A percentile compares a stretch with the other conserved stretches of the same genome.
Conservation (phyloP, 1,140 invertebrate genomes). For the Chrysomallon squamiferum region DNA sequence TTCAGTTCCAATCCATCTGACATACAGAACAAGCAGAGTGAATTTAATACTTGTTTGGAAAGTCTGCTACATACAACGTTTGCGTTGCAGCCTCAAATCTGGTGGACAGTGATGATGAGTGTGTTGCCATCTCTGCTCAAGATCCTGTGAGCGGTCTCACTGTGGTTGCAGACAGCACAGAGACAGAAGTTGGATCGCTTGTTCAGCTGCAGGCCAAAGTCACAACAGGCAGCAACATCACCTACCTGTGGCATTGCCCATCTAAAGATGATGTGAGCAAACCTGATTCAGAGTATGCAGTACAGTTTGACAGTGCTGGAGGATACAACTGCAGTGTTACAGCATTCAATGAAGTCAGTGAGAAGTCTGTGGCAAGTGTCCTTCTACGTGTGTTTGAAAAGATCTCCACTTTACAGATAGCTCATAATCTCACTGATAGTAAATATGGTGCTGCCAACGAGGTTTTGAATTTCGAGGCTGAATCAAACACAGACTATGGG, state of each 20-base stretch:
- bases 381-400: slow-evolving; percentile 19
- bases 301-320: slow-evolving; percentile 16
- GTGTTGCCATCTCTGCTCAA: background rate
- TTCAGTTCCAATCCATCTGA: no score
- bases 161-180: background rate
- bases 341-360: slow-evolving; percentile 30
- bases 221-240: slow-evolving; percentile 1
- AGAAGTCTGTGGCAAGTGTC: background rate
- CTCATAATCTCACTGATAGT: slow-evolving; percentile 3
- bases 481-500: slow-evolving; percentile 18
- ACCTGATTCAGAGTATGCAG: background rate
- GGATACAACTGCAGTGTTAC: slow-evolving; percentile 22
- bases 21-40: slow-evolving; percentile 9
- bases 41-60: slow-evolving; percentile 5
- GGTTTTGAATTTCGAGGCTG: slow-evolving; percentile 4
- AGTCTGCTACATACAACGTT: slow-evolving; percentile 11
- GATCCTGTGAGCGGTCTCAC: background rate
- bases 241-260: slow-evolving; percentile 9
- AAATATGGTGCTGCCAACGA: slow-evolving; percentile 16
- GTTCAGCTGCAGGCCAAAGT: background rate
- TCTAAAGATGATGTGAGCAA: background rate
- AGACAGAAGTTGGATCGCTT: background rate
- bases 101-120: background rate
- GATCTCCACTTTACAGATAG: slow-evolving; percentile 20
- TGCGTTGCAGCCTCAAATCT: slow-evolving; percentile 16